phyloP scores from a whole-genome alignment of 2,113 vertebrate species.

The Paratilapia polleni region DNA sequence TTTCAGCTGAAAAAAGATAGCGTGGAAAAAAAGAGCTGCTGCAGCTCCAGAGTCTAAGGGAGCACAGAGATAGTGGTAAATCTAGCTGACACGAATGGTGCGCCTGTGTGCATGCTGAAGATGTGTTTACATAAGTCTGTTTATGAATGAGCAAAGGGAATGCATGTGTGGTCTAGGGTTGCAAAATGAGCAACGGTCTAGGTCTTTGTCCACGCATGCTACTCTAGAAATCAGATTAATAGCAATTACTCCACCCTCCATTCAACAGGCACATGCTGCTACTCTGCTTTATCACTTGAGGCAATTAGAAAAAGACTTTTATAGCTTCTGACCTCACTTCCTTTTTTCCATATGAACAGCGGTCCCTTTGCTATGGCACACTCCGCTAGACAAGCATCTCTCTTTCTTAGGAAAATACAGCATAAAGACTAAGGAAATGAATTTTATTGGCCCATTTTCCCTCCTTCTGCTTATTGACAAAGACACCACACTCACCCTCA shows the following conservation, averaged over 20 bases:
- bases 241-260: conserved; percentile 75
- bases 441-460: conserved; percentile 69
- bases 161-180: conserved; percentile 55
- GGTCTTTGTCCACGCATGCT: conserved; percentile 23
- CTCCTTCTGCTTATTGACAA: conserved; percentile 60
- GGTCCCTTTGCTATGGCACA: conserved; percentile 57
- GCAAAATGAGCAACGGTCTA: neutral
- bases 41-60: conserved; percentile 25
- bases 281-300: conserved; percentile 52
- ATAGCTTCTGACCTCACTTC: conserved; percentile 62
- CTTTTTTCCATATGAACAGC: conserved; percentile 67
- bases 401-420: conserved; percentile 50
- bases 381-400: conserved; percentile 41
- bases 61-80: conserved; percentile 49
- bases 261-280: conserved; percentile 70
- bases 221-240: conserved; percentile 62
- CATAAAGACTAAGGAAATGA: conserved; percentile 51
- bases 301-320: conserved; percentile 63
- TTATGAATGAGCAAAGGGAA: conserved; percentile 57
- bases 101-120: conserved; percentile 28
- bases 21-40: conserved; percentile 20
- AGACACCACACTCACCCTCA: conserved; percentile 35
- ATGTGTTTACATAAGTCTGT: conserved; percentile 60
- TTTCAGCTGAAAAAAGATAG: conserved; percentile 48
- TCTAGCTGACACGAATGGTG: conserved; percentile 38